These are phyloP conservation scores for Pterobdella sp. DNA, from an alignment of 2,888 invertebrate genomes.

Conservation along the genomic window DNA sequence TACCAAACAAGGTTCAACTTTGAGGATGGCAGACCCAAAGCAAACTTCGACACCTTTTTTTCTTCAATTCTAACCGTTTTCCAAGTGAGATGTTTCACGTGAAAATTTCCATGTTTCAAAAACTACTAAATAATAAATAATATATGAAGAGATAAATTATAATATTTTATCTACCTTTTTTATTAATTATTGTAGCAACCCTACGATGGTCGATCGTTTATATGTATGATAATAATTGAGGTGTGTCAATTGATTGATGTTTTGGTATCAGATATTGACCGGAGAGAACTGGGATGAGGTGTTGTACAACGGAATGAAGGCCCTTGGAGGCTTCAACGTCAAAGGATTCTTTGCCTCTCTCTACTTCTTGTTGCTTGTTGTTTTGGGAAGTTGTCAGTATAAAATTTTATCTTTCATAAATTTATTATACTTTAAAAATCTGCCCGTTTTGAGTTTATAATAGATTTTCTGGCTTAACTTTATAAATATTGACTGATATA, in stretches of 20 bases:
- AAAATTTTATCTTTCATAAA: not conserved
- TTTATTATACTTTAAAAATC: not conserved
- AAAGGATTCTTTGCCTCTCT: slow-evolving; percentile 90
- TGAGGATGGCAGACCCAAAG: slow-evolving; percentile 75
- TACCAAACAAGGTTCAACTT: slow-evolving; percentile 57
- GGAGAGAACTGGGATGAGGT: slow-evolving; percentile 99
- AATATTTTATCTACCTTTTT: not conserved
- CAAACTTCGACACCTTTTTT: slow-evolving; percentile 98
- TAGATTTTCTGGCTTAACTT: no score
- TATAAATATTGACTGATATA: no score
- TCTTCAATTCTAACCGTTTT: slow-evolving; percentile 99
- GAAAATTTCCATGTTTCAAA: not conserved
- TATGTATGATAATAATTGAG: no score
- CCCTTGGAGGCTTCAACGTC: slow-evolving; percentile 80
- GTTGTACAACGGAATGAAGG: slow-evolving; percentile 97
- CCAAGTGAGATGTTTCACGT: slow-evolving; percentile 61
- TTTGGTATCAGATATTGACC: slow-evolving; percentile 97
- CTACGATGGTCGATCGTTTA: no score
- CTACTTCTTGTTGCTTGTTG: slow-evolving; percentile 95
- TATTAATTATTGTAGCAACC: no score
- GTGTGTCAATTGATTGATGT: no score
- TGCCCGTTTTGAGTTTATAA: not conserved
- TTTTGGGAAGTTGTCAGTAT: slow-evolving; percentile 85
- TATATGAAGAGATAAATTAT: not conserved
- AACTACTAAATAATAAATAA: not conserved